phyloP scores from a whole-genome alignment of 2,797 vertebrate species.

The Macroramphosus scolopax region DNA sequence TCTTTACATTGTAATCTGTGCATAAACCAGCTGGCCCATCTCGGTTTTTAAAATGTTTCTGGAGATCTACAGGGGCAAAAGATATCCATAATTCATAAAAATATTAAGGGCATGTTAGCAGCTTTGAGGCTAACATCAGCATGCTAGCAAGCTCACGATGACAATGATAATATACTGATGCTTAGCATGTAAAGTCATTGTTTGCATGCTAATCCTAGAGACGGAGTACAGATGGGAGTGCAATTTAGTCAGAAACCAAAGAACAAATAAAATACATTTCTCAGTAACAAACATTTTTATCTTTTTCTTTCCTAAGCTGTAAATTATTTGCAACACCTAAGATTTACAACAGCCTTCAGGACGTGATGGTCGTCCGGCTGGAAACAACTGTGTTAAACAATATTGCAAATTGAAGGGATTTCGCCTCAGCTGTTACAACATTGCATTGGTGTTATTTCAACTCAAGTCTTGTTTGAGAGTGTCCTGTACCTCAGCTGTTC shows the following conservation, averaged over 20 bases:
- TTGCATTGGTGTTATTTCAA: constrained; percentile 39
- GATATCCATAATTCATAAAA: background rate
- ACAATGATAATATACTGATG: no score
- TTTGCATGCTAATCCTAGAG: no score
- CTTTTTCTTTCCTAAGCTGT: no score
- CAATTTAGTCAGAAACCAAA: no score
- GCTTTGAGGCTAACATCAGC: background rate
- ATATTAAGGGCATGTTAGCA: background rate
- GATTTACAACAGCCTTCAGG: background rate
- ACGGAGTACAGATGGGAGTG: no score
- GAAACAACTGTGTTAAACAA: no score
- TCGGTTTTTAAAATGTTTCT: no score
- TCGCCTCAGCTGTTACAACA: constrained; percentile 34
- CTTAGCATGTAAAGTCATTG: no score
- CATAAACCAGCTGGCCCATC: no score
- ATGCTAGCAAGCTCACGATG: background rate
- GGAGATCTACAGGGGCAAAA: background rate
- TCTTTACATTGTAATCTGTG: background rate
- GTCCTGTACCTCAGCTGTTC: constrained; percentile 28
- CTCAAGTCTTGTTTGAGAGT: constrained; percentile 43
- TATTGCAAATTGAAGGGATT: no score
- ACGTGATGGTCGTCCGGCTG: background rate
- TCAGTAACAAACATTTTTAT: no score
- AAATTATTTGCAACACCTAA: background rate
- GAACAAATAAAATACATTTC: no score